Base-by-base conservation (phyloP, 1,140 invertebrate genomes). In the Tribolium castaneum region DNA sequence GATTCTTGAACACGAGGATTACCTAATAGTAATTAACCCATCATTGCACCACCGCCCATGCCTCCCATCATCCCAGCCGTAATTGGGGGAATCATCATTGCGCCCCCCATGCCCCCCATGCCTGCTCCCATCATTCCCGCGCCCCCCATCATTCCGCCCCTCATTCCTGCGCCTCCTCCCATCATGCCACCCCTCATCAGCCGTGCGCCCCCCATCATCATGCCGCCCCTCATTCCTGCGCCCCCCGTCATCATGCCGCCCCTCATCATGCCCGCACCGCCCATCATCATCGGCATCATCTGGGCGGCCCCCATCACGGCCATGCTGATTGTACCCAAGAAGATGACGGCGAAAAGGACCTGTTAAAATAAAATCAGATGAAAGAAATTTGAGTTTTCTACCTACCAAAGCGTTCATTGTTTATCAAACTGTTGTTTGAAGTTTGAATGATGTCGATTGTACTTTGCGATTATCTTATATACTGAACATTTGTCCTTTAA, bases 401-500 rank as follows among this genome's bases (percentile, higher is more conserved):
- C 14, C 16, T 35, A 66, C 59, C 59, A 66, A 35, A 13, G 59
- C 1, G 10, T 35, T 12, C 59, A 66, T 66, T 12, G 19, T 35
- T 45, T 45, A 4, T 35, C 7, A 66, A 35, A 35, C 14, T 66
- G 7, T n/a, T 12, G 19, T n/a, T 12, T 66, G n/a, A 9, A 13
- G 10, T 9, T 66, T 66, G n/a, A 35, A 66, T 35, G 25, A 66
- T 66, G 59, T 12, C 13, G 3, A 13, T 35, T 66, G 30, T 9
- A 12, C 34, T 12, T 35, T 10, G 9, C 35, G 59, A 66, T 35
- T 35, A 66, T 6, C 30, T 66, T 66, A 66, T 66, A 66, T 66
- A 66, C n/a, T 66, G 22, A 66, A 66, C 35, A 14, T 34, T 34
- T 66, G 59, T 34, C 59, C 59, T 66, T 14, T 14, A 14, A 35